Base-by-base conservation (phyloP, 2,113 vertebrate genomes). In the Microcebus murinus region DNA sequence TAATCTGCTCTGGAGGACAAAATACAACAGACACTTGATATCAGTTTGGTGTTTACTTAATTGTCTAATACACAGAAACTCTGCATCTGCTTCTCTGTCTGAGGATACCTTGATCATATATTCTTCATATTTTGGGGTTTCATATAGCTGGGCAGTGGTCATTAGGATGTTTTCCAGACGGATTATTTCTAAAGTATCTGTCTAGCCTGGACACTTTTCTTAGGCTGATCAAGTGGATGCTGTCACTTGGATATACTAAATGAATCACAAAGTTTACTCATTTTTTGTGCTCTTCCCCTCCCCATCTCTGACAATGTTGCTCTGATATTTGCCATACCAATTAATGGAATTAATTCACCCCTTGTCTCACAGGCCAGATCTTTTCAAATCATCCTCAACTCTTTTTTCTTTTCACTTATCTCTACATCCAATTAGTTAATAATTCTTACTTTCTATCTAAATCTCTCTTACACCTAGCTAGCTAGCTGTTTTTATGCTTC, bases 11-110 rank as follows among this genome's bases (percentile, higher is more conserved):
- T 70, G 89, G 7, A 20, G 96, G 95, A 97, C 29, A 27, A 80
- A 91, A 76, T 77, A 13, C 50, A 92, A 93, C 93, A 96, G 74
- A 94, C 45, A 93, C 20, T 96, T 94, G 68, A 25, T 91, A 79
- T 34, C 2, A 25, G 1, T 27, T 65, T 94, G 25, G 8, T 59
- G 9, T 70, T 87, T 55, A 42, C 34, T 34, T 13, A 23, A 59
- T 23, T 57, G 17, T 45, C 9, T 36, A 21, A 63, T 45, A 2
- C 27, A 63, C 55, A 71, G 3, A 70, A 87, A 57, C 21, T 63
- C 59, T 82, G 3, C 21, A 21, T 50, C 39, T 77, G 10, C 20
- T 59, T 74, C 18, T 55, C 23, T 21, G 14, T 63, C 23, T 70
- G 29, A 65, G 21, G 6, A 4, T 48, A 2, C 25, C 7, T 11